These are phyloP conservation scores for Bombus soroeensis DNA, from an alignment of 1,140 invertebrate genomes.

Conservation along the genomic window DNA sequence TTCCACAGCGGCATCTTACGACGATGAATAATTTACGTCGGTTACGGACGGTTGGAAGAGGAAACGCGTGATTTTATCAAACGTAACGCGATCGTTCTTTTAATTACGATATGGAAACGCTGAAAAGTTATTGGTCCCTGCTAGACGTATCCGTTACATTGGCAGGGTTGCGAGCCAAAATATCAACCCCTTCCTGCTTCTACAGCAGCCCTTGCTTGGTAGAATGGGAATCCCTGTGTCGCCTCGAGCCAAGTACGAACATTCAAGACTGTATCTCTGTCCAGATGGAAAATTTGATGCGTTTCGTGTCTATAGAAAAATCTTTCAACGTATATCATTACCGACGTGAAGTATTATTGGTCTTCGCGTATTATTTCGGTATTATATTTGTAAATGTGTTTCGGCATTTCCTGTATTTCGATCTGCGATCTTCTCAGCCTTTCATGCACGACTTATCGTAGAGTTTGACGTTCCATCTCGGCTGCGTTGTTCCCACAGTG, in stretches of 20 bases:
- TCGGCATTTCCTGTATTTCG: neutral
- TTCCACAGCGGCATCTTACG: too few relatives aligned
- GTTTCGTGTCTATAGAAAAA: neutral
- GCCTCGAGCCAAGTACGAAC: neutral
- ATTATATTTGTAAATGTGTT: too few relatives aligned
- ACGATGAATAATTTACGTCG: neutral
- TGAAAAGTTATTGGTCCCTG: constrained; percentile 7
- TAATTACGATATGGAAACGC: neutral
- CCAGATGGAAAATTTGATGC: neutral
- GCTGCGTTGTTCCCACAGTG: neutral
- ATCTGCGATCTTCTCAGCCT: neutral
- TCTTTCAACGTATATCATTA: neutral
- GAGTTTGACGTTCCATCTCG: neutral
- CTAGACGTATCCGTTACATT: constrained; percentile 51
- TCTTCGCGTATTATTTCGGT: too few relatives aligned
- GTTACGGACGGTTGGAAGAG: too few relatives aligned
- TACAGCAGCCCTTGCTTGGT: constrained; percentile 43
- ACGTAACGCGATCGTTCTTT: constrained; percentile 10
- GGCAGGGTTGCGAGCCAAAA: constrained; percentile 25
- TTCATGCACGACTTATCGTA: neutral
- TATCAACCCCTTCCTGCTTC: constrained; percentile 52
- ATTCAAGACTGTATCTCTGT: neutral
- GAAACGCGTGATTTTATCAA: neutral
- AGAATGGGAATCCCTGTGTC: constrained; percentile 26
- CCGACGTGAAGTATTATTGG: too few relatives aligned